Conservation (phyloP, 2,888 invertebrate genomes). For the Spicauda simplicius region DNA sequence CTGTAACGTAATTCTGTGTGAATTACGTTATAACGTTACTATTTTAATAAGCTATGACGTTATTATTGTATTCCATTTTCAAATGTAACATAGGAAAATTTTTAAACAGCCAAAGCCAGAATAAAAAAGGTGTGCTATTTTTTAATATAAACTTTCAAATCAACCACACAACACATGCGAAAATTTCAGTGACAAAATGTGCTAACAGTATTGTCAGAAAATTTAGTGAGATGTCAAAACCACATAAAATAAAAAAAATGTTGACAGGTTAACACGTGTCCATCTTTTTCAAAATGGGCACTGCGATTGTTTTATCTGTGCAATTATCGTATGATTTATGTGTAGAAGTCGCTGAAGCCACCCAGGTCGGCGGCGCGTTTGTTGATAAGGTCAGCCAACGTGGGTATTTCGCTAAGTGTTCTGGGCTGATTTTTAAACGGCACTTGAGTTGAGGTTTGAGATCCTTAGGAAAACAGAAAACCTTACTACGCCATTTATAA, state of each 20-base stretch:
- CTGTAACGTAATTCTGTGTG: no score
- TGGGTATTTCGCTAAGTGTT: conserved; percentile 51
- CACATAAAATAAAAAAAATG: conserved; percentile 5
- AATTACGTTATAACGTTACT: no score
- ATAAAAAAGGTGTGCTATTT: no score
- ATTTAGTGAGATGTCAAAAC: neutral
- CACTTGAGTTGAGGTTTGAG: conserved; percentile 32
- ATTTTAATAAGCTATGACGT: no score
- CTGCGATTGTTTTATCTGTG: conserved; percentile 37
- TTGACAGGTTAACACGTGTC: conserved; percentile 35
- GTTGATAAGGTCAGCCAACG: conserved; percentile 47
- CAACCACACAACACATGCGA: no score
- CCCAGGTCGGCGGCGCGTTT: conserved; percentile 52
- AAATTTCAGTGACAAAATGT: no score
- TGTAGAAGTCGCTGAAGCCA: conserved; percentile 47
- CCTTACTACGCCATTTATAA: neutral
- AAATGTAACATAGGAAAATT: neutral
- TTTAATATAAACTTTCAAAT: no score
- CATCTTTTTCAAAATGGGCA: conserved; percentile 16
- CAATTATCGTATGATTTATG: conserved; percentile 45
- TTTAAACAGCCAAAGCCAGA: no score
- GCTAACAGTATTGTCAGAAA: no score
- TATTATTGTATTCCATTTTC: no score
- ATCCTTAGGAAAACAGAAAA: neutral
- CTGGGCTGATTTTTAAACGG: conserved; percentile 41